Percentiles rank a stretch among this genome's conserved stretches.
These are phyloP conservation scores for Phyllopteryx taeniolatus DNA, from an alignment of 2,113 vertebrate genomes.

Conservation along the genomic window DNA sequence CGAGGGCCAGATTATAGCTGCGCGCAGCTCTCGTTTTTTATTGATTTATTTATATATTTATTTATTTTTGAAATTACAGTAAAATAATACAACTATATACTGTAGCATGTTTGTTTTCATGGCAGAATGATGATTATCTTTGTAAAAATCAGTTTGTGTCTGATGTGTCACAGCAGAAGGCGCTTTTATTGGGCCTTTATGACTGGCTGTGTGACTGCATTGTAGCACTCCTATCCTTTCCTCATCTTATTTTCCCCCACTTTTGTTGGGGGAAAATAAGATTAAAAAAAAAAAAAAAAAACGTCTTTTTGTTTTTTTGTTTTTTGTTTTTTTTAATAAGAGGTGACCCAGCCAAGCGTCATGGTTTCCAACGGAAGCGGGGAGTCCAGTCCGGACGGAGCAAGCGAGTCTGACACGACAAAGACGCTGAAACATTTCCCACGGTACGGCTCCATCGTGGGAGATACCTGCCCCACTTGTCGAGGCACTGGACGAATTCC, in stretches of 20 bases:
- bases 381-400: neutral
- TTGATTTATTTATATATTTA: neutral
- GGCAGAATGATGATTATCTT: no score
- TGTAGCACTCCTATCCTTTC: neutral
- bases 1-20: no score
- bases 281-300: no score
- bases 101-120: neutral
- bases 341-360: neutral
- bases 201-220: neutral
- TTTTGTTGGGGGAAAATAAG: neutral
- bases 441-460: slow-evolving; percentile 52
- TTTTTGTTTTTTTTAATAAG: neutral
- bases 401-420: slow-evolving; percentile 15
- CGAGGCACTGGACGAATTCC: slow-evolving; percentile 81
- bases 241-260: neutral
- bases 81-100: neutral
- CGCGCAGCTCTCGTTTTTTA: neutral
- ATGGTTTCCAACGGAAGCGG: slow-evolving; percentile 9
- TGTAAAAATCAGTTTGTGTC: neutral
- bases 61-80: neutral
- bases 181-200: neutral
- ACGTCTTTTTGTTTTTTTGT: no score
- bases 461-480: slow-evolving; percentile 78
- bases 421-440: slow-evolving; percentile 28
- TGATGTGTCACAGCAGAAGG: neutral